Evolutionary conservation across 2,888 invertebrate species (phyloP), one percentile per base, ranked within the genome.

Genomic region (Cistogaster globosa): DNA sequence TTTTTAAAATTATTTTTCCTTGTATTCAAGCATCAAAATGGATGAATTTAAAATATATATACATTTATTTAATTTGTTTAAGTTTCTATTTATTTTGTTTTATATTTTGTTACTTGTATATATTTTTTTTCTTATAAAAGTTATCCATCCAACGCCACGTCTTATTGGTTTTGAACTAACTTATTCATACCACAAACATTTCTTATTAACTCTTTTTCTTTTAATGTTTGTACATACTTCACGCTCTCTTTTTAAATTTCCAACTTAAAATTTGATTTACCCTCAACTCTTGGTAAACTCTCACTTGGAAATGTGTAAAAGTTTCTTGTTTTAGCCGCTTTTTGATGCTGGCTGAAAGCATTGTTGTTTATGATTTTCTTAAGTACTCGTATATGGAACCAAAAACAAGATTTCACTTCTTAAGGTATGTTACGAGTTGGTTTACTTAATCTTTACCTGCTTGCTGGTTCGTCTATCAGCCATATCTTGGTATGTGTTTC

Each of bases 91-190:
- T 42, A 42, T 42, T 42, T 42, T 42, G 26, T 26, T 26, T 42
- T 67, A n/a, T 51, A 32, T 36, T 42, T 57, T 58, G 55, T 8
- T 32, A 32, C 12, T 51, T 65, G 0, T 51, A 18, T 26, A 38
- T 48, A 38, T 51, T 51, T 74, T n/a, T 9, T 55, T 48, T 20
- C 26, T 63, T 48, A 51, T 53, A 48, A 55, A 58, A 58, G 60
- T 53, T 42, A 67, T 58, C 48, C 81, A 78, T 67, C 80, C 80
- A 84, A 77, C 85, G 85, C 85, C 85, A 85, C 85, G 85, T 85
- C 85, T 85, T 85, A 78, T 71, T 78, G 65, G 69, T 71, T 71
- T 78, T 12, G 51, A 62, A 85, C 85, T 85, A 82, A 85, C 22
- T 26, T 71, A 58, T 60, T 65, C 32, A 60, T 71, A 72, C 65